Evolutionary conservation across 2,113 vertebrate genomes (phyloP).

Genomic region (Varanus komodoensis): DNA sequence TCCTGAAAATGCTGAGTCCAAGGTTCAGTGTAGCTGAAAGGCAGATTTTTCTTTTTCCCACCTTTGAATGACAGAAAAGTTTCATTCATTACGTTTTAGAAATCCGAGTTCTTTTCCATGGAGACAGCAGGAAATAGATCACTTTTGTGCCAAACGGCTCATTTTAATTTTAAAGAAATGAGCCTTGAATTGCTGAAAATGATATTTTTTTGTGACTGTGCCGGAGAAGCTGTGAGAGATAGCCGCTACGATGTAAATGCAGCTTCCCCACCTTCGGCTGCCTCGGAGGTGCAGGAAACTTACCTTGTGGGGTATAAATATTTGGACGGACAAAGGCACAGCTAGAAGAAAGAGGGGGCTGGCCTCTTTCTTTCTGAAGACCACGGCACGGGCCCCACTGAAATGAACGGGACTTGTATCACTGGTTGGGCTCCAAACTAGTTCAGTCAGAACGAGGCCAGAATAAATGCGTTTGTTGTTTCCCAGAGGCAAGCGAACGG

Average conservation of each 20-base stretch:
- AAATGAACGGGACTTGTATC: neutral
- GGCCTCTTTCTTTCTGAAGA: neutral
- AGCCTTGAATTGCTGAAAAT: slow-evolving; percentile 75
- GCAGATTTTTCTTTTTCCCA: neutral
- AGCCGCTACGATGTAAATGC: slow-evolving; percentile 48
- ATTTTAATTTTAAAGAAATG: slow-evolving; percentile 80
- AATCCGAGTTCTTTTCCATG: slow-evolving; percentile 59
- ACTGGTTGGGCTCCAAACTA: neutral
- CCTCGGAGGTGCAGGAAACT: slow-evolving; percentile 59
- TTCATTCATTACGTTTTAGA: slow-evolving; percentile 55
- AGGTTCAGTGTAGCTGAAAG: neutral
- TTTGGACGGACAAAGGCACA: slow-evolving; percentile 36
- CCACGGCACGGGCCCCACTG: neutral
- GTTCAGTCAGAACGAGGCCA: too few relatives aligned
- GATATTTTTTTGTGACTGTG: slow-evolving; percentile 71
- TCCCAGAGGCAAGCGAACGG: too few relatives aligned
- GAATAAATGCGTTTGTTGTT: too few relatives aligned
- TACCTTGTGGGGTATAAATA: slow-evolving; percentile 11
- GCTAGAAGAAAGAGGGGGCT: neutral
- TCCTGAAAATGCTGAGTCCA: neutral
- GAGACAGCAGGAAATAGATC: slow-evolving; percentile 73
- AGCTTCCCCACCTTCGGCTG: neutral
- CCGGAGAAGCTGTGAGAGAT: slow-evolving; percentile 70
- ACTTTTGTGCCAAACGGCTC: slow-evolving; percentile 68
- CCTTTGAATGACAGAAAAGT: slow-evolving; percentile 45